These are phyloP conservation scores for Unio pictorum DNA, from an alignment of 2,888 invertebrate species.

Conservation along the genomic window DNA sequence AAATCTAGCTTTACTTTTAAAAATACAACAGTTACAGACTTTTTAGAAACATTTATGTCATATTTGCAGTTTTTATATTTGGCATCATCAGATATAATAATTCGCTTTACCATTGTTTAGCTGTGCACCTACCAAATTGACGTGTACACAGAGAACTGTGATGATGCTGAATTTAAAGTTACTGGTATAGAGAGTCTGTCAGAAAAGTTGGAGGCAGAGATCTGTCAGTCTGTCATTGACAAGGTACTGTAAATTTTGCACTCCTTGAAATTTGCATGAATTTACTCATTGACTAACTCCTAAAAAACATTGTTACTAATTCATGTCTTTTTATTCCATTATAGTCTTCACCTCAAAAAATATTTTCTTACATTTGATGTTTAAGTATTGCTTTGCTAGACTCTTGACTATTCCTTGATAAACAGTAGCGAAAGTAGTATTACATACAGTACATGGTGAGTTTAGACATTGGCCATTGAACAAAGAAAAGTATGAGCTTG, in stretches of 20 bases:
- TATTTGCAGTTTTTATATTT: neutral
- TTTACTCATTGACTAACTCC: too few relatives aligned
- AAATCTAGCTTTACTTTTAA: neutral
- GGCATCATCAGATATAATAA: neutral
- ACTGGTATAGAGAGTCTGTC: conserved; percentile 46
- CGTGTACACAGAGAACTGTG: conserved; percentile 56
- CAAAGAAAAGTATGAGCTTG: too few relatives aligned
- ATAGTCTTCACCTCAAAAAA: too few relatives aligned
- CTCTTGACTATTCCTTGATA: too few relatives aligned
- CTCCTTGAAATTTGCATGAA: too few relatives aligned
- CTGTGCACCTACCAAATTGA: conserved; percentile 64
- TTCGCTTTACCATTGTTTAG: conserved; percentile 35
- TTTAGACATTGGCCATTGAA: too few relatives aligned
- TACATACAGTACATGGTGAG: too few relatives aligned
- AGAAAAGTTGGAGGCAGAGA: conserved; percentile 41
- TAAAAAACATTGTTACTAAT: too few relatives aligned
- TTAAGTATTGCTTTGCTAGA: too few relatives aligned
- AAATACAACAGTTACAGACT: neutral
- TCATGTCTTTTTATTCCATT: too few relatives aligned
- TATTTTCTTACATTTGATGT: too few relatives aligned
- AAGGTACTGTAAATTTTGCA: conserved; percentile 42
- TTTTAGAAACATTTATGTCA: neutral
- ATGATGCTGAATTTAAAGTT: conserved; percentile 49
- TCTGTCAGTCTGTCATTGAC: conserved; percentile 53
- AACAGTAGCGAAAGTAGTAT: too few relatives aligned